Conservation (phyloP, 2,797 vertebrate species). For the Periparus ater region DNA sequence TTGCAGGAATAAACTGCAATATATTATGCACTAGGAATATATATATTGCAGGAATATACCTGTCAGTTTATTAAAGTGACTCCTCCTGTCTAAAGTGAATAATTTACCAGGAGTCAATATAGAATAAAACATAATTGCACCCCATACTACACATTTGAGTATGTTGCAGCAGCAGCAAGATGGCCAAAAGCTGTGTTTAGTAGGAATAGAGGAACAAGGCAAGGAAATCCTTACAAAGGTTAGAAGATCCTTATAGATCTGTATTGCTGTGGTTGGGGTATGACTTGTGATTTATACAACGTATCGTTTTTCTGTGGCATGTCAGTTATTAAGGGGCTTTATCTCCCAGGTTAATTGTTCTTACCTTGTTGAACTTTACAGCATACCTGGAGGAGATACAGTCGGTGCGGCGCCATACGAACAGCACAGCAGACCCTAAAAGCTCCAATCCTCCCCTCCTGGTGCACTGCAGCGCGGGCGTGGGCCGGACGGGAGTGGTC, state of each 20-base stretch:
- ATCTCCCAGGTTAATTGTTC: not conserved
- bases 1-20: not conserved
- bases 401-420: conserved; percentile 95
- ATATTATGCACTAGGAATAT: no score
- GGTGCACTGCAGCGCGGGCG: conserved; percentile 96
- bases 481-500: conserved; percentile 93
- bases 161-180: not conserved
- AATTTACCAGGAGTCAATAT: not conserved
- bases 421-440: conserved; percentile 88
- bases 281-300: not conserved
- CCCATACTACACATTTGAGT: not conserved
- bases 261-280: not conserved
- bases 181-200: not conserved
- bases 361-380: conserved; percentile 32
- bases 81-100: not conserved
- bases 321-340: not conserved
- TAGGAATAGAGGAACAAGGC: not conserved
- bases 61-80: not conserved
- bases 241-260: not conserved
- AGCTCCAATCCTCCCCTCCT: conserved; percentile 86
- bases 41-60: not conserved
- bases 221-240: not conserved
- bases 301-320: not conserved
- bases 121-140: not conserved
- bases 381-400: conserved; percentile 98